phyloP scores from a whole-genome alignment of 2,888 invertebrate species.

The Erannis defoliaria region DNA sequence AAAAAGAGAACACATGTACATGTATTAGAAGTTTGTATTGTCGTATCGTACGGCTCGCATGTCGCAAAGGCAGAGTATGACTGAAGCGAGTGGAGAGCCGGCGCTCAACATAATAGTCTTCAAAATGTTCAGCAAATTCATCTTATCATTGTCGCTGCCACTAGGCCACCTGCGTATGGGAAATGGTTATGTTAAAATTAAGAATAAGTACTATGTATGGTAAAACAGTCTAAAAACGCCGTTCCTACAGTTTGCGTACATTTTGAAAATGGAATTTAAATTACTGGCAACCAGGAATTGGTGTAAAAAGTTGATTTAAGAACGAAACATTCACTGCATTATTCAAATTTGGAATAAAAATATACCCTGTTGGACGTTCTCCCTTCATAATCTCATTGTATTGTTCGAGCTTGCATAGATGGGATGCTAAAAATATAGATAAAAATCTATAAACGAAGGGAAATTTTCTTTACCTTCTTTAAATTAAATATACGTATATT shows the following conservation, averaged over 20 bases:
- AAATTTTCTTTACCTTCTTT: no score
- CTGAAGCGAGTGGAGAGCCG: no score
- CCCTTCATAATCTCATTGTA: constrained; percentile 67
- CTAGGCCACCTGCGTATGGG: no score
- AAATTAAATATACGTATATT: constrained; percentile 17
- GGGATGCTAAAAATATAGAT: constrained; percentile 18
- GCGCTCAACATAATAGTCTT: no score
- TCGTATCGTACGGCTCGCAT: no score
- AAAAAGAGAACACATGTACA: no score
- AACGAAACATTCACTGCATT: constrained; percentile 14
- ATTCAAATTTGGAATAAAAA: constrained; percentile 23
- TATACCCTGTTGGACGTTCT: constrained; percentile 60
- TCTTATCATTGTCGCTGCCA: no score
- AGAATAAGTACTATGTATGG: no score
- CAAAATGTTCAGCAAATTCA: no score
- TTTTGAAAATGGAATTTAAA: constrained; percentile 5
- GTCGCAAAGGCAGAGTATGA: no score
- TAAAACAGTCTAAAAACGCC: neutral
- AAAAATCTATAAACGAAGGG: constrained; percentile 24
- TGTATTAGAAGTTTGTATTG: no score
- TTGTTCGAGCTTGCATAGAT: constrained; percentile 13
- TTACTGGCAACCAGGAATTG: constrained; percentile 11
- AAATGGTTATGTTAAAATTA: neutral
- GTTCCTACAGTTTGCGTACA: neutral
- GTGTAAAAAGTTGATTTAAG: neutral